Evolutionary conservation across 2,797 vertebrate species (phyloP), one percentile per base, ranked within the genome.

Genomic region (Ceryle rudis): DNA sequence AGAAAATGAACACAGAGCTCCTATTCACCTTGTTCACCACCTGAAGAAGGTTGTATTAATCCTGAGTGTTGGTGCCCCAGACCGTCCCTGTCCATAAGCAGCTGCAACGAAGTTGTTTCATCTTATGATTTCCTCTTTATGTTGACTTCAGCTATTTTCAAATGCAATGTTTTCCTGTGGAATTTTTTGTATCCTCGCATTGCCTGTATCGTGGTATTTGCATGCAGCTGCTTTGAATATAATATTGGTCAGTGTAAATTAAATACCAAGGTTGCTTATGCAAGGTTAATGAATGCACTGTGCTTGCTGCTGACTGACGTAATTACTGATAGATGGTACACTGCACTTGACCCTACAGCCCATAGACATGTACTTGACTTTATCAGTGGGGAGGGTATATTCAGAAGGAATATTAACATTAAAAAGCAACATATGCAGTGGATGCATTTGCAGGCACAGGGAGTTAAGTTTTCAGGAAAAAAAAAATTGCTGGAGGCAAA

Each of bases 101-200:
- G 90, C 92, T 97, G 89, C 78, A 95, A 92, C 93, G 62, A 71
- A 61, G 69, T 90, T 89, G 28, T 62, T 93, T 83, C 51, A 39
- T 89, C 82, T 85, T 90, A 66, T 17, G 58, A 73, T 96, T 95
- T 65, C 72, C 51, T 55, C 83, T 91, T 96, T 93, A 15, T 81
- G 72, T 87, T 94, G 75, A 72, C 90, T 94, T 91, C 75, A 62
- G 28, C 60, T 55, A 6, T 47, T 69, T 70, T 77, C 52, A 51
- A 79, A 39, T 14, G 22, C 5, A 6, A 1, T 52, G 19, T 58
- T 75, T 25, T 46, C 49, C 42, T 31, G 11, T 37, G 28, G 31
- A 6, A 16, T 82, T 85, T 61, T 31, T 57, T 67, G 12, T 86
- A 18, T 65, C 13, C 49, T 69, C 58, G 7, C 11, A 26, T 82